Evolutionary conservation across 2,113 vertebrate species (phyloP), one percentile per base, ranked within the genome.

Genomic region (Hippocampus guttulatus): DNA sequence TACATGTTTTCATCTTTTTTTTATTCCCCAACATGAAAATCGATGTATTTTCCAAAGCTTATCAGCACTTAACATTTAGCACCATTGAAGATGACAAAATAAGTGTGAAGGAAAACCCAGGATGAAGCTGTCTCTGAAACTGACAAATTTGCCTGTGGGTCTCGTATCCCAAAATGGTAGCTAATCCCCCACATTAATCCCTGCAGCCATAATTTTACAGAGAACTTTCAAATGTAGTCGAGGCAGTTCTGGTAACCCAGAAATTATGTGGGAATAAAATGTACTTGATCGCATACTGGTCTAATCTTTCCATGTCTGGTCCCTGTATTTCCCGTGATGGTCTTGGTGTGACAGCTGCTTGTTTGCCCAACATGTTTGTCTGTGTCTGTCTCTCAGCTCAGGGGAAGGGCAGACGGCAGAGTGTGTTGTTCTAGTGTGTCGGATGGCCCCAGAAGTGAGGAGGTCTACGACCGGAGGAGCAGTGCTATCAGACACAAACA

Each of bases 371-470:
- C 23, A 1, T 54, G 23, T 76, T 7, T 75, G 15, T 74, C 16
- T 75, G 23, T 67, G 9, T 82, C n/a, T 72, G 18, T 78, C 68
- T 81, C 51, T 80, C 83, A 91, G 90, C 80, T 83, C 88, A 91
- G 82, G 91, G 90, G 84, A 91, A 88, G 87, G 89, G 73, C 81
- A 87, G 90, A 83, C 86, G 87, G 82, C 90, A 90, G 81, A 91
- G 90, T 84, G 85, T 92, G 85, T 81, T 88, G 86, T 92, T 90
- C 87, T 88, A 91, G 79, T 82, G 76, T 61, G 84, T 75, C 65
- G 71, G 79, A 47, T 65, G 71, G 75, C 27, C 15, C 74, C 81
- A 75, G 82, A 85, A 60, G 78, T 64, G 75, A 82, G 69, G 81
- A 82, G 75, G 75, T 78, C 77, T 64, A 76, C n/a, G 78, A 79